phyloP scores from a whole-genome alignment of 2,888 invertebrate species.

The Oasisia sp. region DNA sequence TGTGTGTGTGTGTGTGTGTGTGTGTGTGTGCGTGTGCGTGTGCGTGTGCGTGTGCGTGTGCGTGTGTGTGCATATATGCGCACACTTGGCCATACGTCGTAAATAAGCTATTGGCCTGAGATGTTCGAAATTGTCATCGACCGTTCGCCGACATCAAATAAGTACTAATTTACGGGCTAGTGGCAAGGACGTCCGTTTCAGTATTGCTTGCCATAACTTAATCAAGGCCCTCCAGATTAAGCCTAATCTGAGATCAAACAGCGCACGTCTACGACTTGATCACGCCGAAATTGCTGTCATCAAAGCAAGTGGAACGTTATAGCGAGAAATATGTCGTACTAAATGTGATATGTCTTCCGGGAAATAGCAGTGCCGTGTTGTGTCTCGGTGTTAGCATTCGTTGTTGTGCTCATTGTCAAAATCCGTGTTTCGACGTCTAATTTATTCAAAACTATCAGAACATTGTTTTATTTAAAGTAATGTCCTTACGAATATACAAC shows the following conservation, averaged over 20 bases:
- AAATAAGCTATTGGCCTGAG: background rate
- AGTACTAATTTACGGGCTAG: background rate
- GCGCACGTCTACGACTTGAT: background rate
- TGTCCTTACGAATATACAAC: no score
- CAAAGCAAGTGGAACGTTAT: background rate
- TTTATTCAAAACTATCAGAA: background rate
- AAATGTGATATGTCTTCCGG: background rate
- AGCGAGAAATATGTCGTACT: background rate
- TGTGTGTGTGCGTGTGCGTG: no score
- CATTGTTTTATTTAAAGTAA: no score
- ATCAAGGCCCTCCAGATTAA: background rate
- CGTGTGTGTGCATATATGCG: no score
- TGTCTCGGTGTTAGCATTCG: background rate
- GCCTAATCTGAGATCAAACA: background rate
- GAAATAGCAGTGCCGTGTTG: background rate
- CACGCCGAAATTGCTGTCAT: background rate
- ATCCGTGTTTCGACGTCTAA: background rate
- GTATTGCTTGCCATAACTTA: conserved; percentile 8
- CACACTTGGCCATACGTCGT: no score
- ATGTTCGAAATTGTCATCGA: background rate
- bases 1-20: no score
- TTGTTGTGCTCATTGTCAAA: background rate
- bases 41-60: no score
- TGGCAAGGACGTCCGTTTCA: background rate
- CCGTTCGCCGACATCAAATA: background rate